These are phyloP conservation scores for Philonicus albiceps DNA, from an alignment of 2,888 invertebrate species.

Conservation along the genomic window DNA sequence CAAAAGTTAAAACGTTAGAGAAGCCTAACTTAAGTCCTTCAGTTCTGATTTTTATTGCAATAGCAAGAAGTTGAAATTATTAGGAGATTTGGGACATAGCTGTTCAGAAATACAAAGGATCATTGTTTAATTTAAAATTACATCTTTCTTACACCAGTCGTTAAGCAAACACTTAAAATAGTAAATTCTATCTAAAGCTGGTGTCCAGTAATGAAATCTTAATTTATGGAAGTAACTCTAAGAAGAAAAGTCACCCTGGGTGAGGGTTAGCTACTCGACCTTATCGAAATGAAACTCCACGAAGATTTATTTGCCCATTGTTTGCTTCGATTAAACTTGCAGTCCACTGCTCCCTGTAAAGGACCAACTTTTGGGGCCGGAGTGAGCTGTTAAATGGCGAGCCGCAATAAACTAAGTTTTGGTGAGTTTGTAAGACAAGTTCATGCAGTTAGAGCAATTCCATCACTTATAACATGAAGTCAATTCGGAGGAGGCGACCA, in stretches of 20 bases:
- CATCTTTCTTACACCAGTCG: too few species aligned
- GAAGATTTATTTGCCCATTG: neutral
- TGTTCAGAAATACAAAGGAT: too few species aligned
- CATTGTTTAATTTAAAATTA: too few species aligned
- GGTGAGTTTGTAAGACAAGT: constrained; percentile 22
- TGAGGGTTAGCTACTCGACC: neutral
- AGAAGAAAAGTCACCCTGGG: neutral
- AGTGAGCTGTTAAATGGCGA: constrained; percentile 17
- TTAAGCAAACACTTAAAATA: too few species aligned
- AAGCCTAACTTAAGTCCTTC: too few species aligned
- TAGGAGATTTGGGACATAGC: too few species aligned
- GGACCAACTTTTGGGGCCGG: neutral
- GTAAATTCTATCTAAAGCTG: neutral
- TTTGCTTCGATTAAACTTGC: neutral
- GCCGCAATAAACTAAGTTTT: constrained; percentile 36
- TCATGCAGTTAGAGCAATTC: constrained; percentile 33
- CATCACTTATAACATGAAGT: constrained; percentile 33
- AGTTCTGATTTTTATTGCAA: too few species aligned
- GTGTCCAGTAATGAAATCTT: neutral
- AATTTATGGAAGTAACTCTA: neutral
- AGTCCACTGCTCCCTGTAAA: neutral
- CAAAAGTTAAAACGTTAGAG: too few species aligned
- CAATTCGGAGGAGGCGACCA: constrained; percentile 18
- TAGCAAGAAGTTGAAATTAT: too few species aligned
- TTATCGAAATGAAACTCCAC: neutral